Evolutionary conservation across 2,888 invertebrate species (phyloP), one percentile per base, ranked within the genome.

Genomic region (Cabera pusaria): DNA sequence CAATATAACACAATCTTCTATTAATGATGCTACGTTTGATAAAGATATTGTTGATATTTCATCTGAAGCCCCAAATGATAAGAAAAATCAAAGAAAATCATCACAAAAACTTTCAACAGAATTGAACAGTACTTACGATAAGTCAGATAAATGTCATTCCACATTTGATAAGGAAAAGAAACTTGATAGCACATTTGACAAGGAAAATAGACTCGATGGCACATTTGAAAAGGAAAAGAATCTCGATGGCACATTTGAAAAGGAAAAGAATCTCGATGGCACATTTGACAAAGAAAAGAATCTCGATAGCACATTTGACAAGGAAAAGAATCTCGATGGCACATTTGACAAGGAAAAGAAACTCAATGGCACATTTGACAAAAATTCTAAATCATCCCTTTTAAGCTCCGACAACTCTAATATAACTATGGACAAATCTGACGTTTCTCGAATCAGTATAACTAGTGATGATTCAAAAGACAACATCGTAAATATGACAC

Each of bases 401-500:
- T 58, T 80, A 1, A 82, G 67, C 39, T 73, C 77, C 0, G 75
- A 84, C 32, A 48, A 44, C 11, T 55, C 58, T 6, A 55, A 64
- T 5, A 72, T 73, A 39, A 47, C 64, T 3, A 59, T 57, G 9
- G 74, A 81, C 33, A 76, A 74, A 34, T 69, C 67, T 0, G 51
- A 65, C 1, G 55, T 56, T 14, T 75, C 75, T 0, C 63, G 62
- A 5, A 72, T 85, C 3, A 85, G 81, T 41, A 74, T 85, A 6
- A 81, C 77, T 0, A 85, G 82, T 54, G 81, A 85, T 41, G 79
- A 87, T 6, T 80, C 80, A 0, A 64, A 57, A 3, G 78, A 77
- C 31, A 74, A 79, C 31, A 77, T 83, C 14, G 47, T 77, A 0
- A 82, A 84, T 33, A 66, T 63, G 0, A 80, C 81, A 14, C 80